phyloP scores from a whole-genome alignment of 2,113 vertebrate species.

The Zosterops hypoxanthus region DNA sequence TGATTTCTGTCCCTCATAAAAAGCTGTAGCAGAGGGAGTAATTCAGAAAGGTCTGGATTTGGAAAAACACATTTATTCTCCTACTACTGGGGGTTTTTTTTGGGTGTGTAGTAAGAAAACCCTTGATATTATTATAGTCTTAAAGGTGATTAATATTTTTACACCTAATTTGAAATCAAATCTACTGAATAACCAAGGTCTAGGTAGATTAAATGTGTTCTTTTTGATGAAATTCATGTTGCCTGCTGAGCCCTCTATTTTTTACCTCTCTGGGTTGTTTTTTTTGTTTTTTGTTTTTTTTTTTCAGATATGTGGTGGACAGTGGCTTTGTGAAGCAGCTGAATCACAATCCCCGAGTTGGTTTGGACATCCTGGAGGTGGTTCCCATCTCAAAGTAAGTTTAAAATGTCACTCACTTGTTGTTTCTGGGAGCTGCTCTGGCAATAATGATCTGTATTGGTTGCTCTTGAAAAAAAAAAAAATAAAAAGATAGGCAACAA shows the following conservation, averaged over 20 bases:
- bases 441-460: background rate
- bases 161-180: background rate
- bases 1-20: background rate
- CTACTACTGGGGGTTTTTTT: background rate
- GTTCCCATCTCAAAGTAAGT: constrained; percentile 98
- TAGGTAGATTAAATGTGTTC: background rate
- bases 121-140: background rate
- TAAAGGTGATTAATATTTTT: background rate
- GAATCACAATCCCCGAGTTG: constrained; percentile 92
- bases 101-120: background rate
- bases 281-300: constrained; percentile 19
- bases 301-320: constrained; percentile 89
- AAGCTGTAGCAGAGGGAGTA: background rate
- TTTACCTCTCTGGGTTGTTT: background rate
- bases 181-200: background rate
- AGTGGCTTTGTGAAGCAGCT: constrained; percentile 98
- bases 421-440: background rate
- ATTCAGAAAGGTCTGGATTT: background rate
- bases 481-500: accelerated
- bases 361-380: constrained; percentile 93
- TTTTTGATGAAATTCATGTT: accelerated
- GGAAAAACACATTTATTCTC: background rate
- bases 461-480: background rate
- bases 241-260: background rate
- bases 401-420: background rate